phyloP scores from a whole-genome alignment of 2,113 vertebrate species.

The Cavia porcellus region DNA sequence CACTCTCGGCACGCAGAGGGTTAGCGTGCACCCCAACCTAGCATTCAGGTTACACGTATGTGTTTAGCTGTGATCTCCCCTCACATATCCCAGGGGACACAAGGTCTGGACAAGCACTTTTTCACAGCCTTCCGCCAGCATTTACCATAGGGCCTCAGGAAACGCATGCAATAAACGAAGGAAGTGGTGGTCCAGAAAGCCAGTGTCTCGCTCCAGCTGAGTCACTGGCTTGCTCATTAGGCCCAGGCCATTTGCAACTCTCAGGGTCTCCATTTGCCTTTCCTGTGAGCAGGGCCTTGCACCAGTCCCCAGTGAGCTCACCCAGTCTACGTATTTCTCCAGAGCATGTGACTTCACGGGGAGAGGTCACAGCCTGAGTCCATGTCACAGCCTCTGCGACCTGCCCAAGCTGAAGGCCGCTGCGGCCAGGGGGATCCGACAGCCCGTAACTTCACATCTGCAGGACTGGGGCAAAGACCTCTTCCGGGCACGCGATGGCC shows the following conservation, averaged over 20 bases:
- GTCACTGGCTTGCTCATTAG: not conserved
- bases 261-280: conserved; percentile 1
- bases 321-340: not conserved
- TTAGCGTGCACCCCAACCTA: no score
- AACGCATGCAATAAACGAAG: not conserved
- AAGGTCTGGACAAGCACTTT: no score
- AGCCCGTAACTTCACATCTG: no score
- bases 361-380: not conserved
- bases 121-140: not conserved
- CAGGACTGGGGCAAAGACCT: not conserved
- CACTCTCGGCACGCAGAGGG: not conserved
- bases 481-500: no score
- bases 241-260: not conserved
- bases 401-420: no score
- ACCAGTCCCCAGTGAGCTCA: not conserved
- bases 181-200: not conserved
- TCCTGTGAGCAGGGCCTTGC: not conserved
- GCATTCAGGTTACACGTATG: no score
- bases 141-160: not conserved
- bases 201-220: not conserved
- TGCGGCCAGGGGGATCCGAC: not conserved
- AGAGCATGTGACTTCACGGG: not conserved
- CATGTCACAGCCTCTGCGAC: not conserved
- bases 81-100: not conserved
- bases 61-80: not conserved